Conservation (phyloP, 2,888 invertebrate species). For the Caenorhabditis angaria region DNA sequence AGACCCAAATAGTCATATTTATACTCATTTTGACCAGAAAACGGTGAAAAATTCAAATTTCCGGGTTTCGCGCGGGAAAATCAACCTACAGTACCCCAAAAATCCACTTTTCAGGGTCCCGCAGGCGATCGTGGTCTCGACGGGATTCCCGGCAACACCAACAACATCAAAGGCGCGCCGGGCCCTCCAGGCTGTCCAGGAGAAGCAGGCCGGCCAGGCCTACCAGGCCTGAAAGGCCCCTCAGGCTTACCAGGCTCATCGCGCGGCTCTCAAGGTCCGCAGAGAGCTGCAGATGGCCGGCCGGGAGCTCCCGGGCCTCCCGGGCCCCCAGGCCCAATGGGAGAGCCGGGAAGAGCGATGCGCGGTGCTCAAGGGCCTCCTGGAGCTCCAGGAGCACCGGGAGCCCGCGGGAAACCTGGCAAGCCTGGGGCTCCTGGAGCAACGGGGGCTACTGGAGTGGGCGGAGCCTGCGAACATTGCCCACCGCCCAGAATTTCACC, state of each 20-base stretch:
- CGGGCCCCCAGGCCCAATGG: slow-evolving; percentile 27
- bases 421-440: slow-evolving; percentile 24
- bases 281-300: slow-evolving; percentile 17
- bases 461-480: slow-evolving; percentile 41
- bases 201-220: slow-evolving; percentile 37
- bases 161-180: slow-evolving; percentile 23
- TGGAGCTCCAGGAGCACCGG: slow-evolving; percentile 46
- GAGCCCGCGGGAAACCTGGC: slow-evolving; percentile 38
- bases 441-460: slow-evolving; percentile 26
- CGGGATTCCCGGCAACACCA: slow-evolving; percentile 33
- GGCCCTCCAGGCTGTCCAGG: slow-evolving; percentile 45
- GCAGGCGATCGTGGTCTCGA: slow-evolving; percentile 38
- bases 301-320: slow-evolving; percentile 37
- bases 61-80: not conserved
- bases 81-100: not conserved
- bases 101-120: slow-evolving; percentile 15
- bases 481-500: slow-evolving; percentile 42
- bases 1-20: too few species aligned
- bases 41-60: too few species aligned
- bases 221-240: slow-evolving; percentile 28
- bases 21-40: too few species aligned
- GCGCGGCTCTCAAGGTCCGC: not conserved
- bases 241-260: not conserved
- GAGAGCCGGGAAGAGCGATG: slow-evolving; percentile 15
- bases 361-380: slow-evolving; percentile 44